phyloP scores from a whole-genome alignment of 2,888 invertebrate species.

The Syritta pipiens region DNA sequence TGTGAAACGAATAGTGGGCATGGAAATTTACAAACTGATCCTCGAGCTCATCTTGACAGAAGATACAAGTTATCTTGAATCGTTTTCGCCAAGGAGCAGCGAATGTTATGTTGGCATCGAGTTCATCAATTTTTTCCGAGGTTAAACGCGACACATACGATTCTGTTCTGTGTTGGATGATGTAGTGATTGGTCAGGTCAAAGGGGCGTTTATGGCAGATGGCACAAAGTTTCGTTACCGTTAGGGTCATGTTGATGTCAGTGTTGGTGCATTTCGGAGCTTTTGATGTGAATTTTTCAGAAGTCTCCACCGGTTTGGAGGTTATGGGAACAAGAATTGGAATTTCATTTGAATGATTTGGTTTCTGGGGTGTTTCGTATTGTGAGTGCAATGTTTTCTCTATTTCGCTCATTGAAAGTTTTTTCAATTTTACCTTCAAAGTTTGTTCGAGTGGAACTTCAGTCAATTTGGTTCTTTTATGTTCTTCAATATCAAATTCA shows the following conservation, averaged over 20 bases:
- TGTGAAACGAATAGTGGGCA: conserved; percentile 72
- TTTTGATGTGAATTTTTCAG: background rate
- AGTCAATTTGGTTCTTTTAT: background rate
- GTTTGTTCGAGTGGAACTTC: background rate
- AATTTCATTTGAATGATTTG: background rate
- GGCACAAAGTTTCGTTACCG: conserved; percentile 64
- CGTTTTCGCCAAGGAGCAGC: conserved; percentile 52
- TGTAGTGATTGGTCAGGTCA: conserved; percentile 72
- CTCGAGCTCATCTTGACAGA: conserved; percentile 69
- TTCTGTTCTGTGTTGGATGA: conserved; percentile 71
- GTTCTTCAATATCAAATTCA: conserved; percentile 24
- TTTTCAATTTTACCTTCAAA: conserved; percentile 4
- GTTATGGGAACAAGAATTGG: conserved; percentile 24
- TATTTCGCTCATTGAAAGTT: conserved; percentile 11
- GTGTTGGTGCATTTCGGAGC: conserved; percentile 42
- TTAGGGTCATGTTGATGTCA: conserved; percentile 70
- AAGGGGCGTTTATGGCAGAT: conserved; percentile 70
- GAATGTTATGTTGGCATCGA: conserved; percentile 68
- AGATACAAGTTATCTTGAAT: conserved; percentile 70
- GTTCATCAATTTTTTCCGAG: conserved; percentile 52
- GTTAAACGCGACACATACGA: conserved; percentile 71
- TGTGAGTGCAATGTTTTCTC: background rate
- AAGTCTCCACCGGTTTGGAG: conserved; percentile 19
- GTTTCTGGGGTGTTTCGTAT: too few species aligned
- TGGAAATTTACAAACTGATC: conserved; percentile 70